Evolutionary conservation across 2,113 vertebrate genomes (phyloP).

Genomic region (Loxodonta africana): DNA sequence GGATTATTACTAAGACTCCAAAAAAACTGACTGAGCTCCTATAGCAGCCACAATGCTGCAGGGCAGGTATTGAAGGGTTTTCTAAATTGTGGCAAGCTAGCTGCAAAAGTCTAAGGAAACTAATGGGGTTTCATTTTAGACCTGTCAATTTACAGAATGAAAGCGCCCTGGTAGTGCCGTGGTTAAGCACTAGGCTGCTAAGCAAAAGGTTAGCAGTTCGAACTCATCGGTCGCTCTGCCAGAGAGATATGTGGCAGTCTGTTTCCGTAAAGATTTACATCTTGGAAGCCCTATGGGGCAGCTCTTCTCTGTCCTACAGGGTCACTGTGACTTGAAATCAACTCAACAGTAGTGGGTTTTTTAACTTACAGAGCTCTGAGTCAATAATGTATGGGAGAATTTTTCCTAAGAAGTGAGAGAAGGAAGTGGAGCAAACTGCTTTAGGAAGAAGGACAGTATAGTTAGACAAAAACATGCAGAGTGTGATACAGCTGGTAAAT

Average conservation of each 20-base stretch:
- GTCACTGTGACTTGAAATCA: too few relatives aligned
- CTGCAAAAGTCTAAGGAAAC: constrained; percentile 26
- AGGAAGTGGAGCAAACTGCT: constrained; percentile 28
- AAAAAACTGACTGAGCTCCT: neutral
- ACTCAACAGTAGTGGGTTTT: too few relatives aligned
- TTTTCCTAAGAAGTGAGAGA: constrained; percentile 37
- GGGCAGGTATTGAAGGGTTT: neutral
- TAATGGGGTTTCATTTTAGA: constrained; percentile 29
- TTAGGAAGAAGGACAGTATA: constrained; percentile 63
- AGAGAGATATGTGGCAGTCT: too few relatives aligned
- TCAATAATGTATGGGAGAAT: neutral
- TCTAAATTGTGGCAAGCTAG: neutral
- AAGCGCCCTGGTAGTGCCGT: too few relatives aligned
- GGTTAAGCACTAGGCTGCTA: too few relatives aligned
- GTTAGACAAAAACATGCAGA: constrained; percentile 67
- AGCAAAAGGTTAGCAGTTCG: too few relatives aligned
- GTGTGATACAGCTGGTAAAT: constrained; percentile 62
- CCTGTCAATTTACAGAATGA: constrained; percentile 16
- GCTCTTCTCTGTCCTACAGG: too few relatives aligned
- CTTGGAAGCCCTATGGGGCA: too few relatives aligned
- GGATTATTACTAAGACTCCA: neutral
- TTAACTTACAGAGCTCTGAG: constrained; percentile 22
- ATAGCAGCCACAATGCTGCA: neutral
- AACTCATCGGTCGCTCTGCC: too few relatives aligned
- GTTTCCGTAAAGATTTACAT: too few relatives aligned